Conservation (phyloP, 2,113 vertebrate species). For the Eudorcas thomsonii region DNA sequence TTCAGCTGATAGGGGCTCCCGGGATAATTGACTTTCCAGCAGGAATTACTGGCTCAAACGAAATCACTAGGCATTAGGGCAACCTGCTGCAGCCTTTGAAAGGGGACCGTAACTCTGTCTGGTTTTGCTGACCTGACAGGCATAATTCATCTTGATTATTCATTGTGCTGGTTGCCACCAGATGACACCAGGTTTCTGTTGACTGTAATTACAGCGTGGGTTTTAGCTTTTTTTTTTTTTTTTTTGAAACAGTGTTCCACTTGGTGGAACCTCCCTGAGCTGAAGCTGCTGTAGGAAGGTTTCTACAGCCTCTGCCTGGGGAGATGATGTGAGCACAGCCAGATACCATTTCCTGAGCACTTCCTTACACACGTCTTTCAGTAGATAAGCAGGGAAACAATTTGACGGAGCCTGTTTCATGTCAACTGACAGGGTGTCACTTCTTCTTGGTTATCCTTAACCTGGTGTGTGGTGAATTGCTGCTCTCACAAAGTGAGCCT, state of each 20-base stretch:
- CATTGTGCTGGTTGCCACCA: constrained; percentile 63
- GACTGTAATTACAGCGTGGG: constrained; percentile 46
- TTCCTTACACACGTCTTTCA: neutral
- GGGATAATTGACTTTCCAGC: constrained; percentile 83
- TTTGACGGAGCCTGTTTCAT: constrained; percentile 17
- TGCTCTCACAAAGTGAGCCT: neutral
- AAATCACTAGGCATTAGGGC: constrained; percentile 81
- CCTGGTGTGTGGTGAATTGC: neutral
- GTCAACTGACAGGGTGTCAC: constrained; percentile 7
- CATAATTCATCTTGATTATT: constrained; percentile 74
- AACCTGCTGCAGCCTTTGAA: constrained; percentile 63
- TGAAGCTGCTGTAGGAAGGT: neutral
- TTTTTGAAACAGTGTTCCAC: neutral
- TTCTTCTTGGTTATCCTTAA: constrained; percentile 19
- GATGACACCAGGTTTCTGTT: constrained; percentile 61
- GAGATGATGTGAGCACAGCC: neutral
- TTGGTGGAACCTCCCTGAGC: neutral
- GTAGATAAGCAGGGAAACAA: constrained; percentile 27
- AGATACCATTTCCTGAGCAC: neutral
- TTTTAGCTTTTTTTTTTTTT: neutral
- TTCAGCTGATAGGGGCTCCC: constrained; percentile 71
- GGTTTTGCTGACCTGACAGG: constrained; percentile 69
- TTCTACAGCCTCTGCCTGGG: neutral
- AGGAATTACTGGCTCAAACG: constrained; percentile 83
- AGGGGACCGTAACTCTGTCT: constrained; percentile 36